Base-by-base conservation (phyloP, 37 sponge, comb jelly and placozoan species). In the Mnemiopsis leidyi region DNA sequence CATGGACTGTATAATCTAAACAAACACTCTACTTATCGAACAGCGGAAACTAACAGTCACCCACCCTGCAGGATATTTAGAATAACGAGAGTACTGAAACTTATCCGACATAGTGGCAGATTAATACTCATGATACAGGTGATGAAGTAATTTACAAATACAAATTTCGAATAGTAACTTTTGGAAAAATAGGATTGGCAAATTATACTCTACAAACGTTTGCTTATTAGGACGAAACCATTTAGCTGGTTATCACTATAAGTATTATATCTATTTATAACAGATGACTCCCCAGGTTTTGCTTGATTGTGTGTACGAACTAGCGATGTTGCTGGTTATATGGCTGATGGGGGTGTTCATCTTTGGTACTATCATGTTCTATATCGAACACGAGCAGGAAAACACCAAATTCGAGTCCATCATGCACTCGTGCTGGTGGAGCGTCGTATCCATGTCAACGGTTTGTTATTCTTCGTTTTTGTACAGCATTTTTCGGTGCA, bases 381-480 rank as follows among this genome's bases (percentile, higher is more conserved):
- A 85, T 61, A 85, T 85, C 1, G 90, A 85, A 21, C 90, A 85
- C 30, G 90, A 85, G 30, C 90, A 85, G 23, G 3, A 13, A 23
- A 23, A 39, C 48, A 85, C 90, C 32, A 40, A 38, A 28, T 85
- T 85, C 68, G 30, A 36, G 23, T 85, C 90, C 18, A 85, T 85
- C 90, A 85, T 85, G 90, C 90, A 85, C 23, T 85, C 90, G 26
- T 85, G 90, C 25, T 85, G 90, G 90, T 85, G 90, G 90, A 85
- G 90, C 36, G 90, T 85, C 67, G 90, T 85, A 21, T 85, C 90
- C 90, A 85, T 85, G 90, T 85, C 90, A 85, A 85, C 90, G 90
- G 90, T 85, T 39, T 9, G 90, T 71, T n/a, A 23, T 7, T 71
- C 3, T 71, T 5, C 3, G 7, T 2, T 29, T 29, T 29, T 71